Percentiles rank a stretch among this genome's conserved stretches.
Conservation (phyloP, 2,888 invertebrate genomes). For the Hermaeophaga mercurialis region DNA sequence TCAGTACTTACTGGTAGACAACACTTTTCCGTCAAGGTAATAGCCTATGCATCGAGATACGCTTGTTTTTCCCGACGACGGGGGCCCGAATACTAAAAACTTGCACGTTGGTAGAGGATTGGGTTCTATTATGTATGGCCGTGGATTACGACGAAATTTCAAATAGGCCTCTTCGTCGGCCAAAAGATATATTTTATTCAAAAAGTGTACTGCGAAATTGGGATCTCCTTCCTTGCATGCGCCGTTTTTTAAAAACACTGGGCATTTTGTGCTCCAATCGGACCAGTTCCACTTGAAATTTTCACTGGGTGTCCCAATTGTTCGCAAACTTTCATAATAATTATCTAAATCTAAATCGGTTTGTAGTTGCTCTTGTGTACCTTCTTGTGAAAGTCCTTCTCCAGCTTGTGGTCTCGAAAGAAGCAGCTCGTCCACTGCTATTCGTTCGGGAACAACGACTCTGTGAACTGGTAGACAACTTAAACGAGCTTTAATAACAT, state of each 20-base stretch:
- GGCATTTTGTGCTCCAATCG: constrained; percentile 65
- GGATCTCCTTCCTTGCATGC: constrained; percentile 59
- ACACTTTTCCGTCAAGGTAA: constrained; percentile 60
- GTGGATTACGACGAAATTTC: constrained; percentile 66
- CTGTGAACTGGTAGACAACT: constrained; percentile 51
- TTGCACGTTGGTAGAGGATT: constrained; percentile 66
- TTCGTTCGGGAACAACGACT: constrained; percentile 51
- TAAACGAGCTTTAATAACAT: constrained; percentile 59
- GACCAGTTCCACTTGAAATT: constrained; percentile 61
- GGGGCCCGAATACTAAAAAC: constrained; percentile 66
- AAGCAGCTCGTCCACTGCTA: constrained; percentile 34
- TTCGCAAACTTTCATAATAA: constrained; percentile 48
- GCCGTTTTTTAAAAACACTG: constrained; percentile 67
- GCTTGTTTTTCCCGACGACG: constrained; percentile 64
- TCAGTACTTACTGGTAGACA: constrained; percentile 52
- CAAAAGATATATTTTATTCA: constrained; percentile 67
- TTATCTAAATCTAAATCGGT: constrained; percentile 47
- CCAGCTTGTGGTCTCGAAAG: constrained; percentile 11
- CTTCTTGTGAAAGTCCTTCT: constrained; percentile 29
- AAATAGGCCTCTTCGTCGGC: constrained; percentile 61
- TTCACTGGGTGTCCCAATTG: constrained; percentile 46
- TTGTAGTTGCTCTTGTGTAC: constrained; percentile 35
- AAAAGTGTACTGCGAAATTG: constrained; percentile 64
- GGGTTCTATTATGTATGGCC: constrained; percentile 63
- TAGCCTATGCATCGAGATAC: constrained; percentile 63